phyloP scores from a whole-genome alignment of 2,888 invertebrate species.

The Crepidodera aurea region DNA sequence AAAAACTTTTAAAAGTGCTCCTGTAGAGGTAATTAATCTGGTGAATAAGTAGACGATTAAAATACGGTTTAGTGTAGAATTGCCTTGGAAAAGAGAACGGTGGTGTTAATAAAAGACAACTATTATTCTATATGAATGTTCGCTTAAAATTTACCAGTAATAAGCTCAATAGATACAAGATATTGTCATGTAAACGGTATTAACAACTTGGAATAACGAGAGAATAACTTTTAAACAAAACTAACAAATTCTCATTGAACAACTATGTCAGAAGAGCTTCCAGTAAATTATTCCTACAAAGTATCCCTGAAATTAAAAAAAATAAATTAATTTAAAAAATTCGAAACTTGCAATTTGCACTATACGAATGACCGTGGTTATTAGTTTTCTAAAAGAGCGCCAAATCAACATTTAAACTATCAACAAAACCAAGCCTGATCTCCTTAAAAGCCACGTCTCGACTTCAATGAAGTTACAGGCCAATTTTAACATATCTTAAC shows the following conservation, averaged over 20 bases:
- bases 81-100: conserved; percentile 18
- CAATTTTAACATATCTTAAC: too few species aligned
- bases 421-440: too few species aligned
- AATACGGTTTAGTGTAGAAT: conserved; percentile 6
- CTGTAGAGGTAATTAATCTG: not conserved
- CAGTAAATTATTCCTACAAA: conserved; percentile 46
- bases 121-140: conserved; percentile 34
- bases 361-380: too few species aligned
- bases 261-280: conserved; percentile 23
- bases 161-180: conserved; percentile 56
- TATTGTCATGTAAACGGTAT: conserved; percentile 58
- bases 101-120: conserved; percentile 28
- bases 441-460: too few species aligned
- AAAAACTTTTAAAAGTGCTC: conserved; percentile 12
- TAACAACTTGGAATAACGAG: conserved; percentile 32
- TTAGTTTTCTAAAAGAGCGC: not conserved
- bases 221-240: conserved; percentile 28
- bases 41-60: not conserved
- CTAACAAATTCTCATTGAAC: conserved; percentile 25
- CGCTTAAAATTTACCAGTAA: conserved; percentile 46
- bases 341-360: too few species aligned
- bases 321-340: too few species aligned
- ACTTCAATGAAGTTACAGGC: too few species aligned
- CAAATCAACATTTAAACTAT: not conserved
- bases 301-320: conserved; percentile 52